A percentile compares a stretch with the other conserved stretches of the same genome.
Conservation (phyloP, 2,888 invertebrate genomes). For the Cataglyphis cursor region DNA sequence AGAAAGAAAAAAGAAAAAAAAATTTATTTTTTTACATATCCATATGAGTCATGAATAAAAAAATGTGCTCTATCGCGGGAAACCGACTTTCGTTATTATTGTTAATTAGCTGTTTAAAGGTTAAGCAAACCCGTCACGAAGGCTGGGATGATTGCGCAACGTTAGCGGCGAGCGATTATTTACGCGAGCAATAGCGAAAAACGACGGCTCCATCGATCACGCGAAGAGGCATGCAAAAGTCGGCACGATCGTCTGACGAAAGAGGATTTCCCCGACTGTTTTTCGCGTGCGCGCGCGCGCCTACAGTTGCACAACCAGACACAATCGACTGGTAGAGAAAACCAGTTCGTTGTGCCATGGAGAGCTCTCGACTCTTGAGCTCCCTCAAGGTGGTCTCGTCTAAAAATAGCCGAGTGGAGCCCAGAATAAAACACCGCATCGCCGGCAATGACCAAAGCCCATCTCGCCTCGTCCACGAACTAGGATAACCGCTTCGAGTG, state of each 20-base stretch:
- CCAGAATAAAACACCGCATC: constrained; percentile 83
- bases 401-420: constrained; percentile 85
- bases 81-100: constrained; percentile 6
- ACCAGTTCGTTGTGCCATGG: constrained; percentile 67
- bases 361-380: constrained; percentile 71
- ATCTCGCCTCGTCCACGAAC: constrained; percentile 74
- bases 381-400: constrained; percentile 86
- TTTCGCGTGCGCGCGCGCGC: constrained; percentile 48
- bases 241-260: not conserved
- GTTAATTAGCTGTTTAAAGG: constrained; percentile 26
- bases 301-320: constrained; percentile 65
- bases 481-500: constrained; percentile 67
- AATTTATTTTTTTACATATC: not conserved
- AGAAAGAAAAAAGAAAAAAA: not conserved
- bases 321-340: constrained; percentile 66
- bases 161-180: not conserved
- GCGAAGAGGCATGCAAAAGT: not conserved
- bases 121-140: constrained; percentile 18
- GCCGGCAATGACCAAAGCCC: constrained; percentile 84
- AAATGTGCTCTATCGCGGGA: not conserved
- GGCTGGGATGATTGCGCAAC: not conserved
- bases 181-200: not conserved
- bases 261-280: constrained; percentile 64
- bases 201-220: not conserved
- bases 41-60: not conserved